Conservation (phyloP, 1,140 invertebrate genomes). For the Portunus trituberculatus region DNA sequence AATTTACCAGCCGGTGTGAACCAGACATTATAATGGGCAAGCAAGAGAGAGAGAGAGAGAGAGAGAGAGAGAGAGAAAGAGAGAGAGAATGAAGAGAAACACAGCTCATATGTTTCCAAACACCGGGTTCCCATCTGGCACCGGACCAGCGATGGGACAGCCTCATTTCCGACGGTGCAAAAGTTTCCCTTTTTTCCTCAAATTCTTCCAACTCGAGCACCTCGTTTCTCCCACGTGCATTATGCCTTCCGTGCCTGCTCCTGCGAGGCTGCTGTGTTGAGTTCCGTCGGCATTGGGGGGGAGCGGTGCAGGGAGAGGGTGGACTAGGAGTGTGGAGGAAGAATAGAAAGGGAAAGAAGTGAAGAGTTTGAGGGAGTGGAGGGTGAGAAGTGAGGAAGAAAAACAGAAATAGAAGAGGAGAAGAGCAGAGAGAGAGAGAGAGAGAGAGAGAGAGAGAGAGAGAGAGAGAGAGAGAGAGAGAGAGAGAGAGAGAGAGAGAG, state of each 20-base stretch:
- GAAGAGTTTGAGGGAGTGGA: background rate
- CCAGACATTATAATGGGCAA: no score
- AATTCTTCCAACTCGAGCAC: background rate
- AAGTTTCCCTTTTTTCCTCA: background rate
- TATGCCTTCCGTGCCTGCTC: conserved; percentile 4
- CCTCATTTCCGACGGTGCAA: background rate
- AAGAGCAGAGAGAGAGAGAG: background rate
- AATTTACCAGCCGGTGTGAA: no score
- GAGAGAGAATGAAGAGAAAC: no score
- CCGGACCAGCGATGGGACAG: background rate
- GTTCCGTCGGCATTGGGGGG: background rate
- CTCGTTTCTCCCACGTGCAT: conserved; percentile 8
- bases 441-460: background rate
- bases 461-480: background rate
- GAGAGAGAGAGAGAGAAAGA: no score
- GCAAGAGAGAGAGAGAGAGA: no score
- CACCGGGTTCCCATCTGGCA: no score
- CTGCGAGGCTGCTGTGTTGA: background rate
- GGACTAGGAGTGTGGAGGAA: background rate
- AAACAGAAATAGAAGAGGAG: background rate
- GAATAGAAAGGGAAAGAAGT: background rate
- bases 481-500: background rate
- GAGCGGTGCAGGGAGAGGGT: background rate
- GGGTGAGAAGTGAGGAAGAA: background rate
- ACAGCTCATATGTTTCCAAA: no score